phyloP scores from a whole-genome alignment of 2,888 invertebrate genomes.

The Dryocosmus kuriphilus region DNA sequence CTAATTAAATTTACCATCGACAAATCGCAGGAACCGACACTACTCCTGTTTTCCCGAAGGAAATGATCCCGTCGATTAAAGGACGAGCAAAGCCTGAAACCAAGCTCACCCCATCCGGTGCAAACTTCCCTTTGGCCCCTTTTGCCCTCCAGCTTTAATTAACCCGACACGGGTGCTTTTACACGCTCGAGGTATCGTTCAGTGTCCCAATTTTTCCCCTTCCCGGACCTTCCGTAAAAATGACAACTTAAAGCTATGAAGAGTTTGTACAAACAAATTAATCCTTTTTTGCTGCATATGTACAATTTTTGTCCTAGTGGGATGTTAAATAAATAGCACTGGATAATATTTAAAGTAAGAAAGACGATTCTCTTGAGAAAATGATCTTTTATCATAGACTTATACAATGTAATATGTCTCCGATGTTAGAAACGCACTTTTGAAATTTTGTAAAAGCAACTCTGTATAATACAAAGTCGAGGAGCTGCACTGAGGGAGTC shows the following conservation, averaged over 20 bases:
- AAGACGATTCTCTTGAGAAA: neutral
- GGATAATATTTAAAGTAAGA: neutral
- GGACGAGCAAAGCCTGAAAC: slow-evolving; percentile 24
- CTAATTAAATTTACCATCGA: slow-evolving; percentile 70
- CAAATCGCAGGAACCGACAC: slow-evolving; percentile 58
- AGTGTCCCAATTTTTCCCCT: neutral
- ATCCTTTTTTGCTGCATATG: neutral
- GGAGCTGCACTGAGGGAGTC: too few relatives aligned
- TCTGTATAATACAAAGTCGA: too few relatives aligned
- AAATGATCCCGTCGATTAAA: slow-evolving; percentile 43
- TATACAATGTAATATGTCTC: neutral
- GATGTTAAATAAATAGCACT: neutral
- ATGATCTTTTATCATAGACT: neutral
- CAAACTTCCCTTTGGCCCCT: neutral
- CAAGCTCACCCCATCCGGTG: neutral
- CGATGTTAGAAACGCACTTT: neutral
- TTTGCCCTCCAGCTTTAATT: neutral
- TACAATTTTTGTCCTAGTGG: neutral
- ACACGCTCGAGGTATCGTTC: neutral
- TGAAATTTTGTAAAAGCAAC: too few relatives aligned
- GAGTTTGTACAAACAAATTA: neutral
- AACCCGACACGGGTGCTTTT: neutral
- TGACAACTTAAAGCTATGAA: neutral
- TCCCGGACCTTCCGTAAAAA: neutral
- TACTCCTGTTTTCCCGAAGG: slow-evolving; percentile 10